Base-by-base conservation (phyloP, 2,797 vertebrate genomes). In the Oreortyx pictus region DNA sequence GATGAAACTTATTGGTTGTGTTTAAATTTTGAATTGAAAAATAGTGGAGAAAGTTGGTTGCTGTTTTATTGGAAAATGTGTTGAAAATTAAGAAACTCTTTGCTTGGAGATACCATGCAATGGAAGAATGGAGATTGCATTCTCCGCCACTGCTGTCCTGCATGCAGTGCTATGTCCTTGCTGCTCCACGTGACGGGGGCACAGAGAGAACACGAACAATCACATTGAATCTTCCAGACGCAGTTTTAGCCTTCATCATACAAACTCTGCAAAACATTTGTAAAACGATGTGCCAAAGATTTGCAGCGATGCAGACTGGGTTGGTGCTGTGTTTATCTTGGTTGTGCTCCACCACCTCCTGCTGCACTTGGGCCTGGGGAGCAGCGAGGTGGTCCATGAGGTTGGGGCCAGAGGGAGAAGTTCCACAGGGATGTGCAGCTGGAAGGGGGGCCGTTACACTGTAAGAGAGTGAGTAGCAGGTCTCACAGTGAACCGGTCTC, bases 401-500 rank as follows among this genome's bases (percentile, higher is more conserved):
- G 15, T 5, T 19, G 54, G 35, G 54, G 13, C 56, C 0, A 0
- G 9, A 0, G 2, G 57, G 61, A 89, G 25, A 62, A n/a, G 94
- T 82, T 86, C 59, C 0, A 7, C 88, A 74, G 93, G 25, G 44
- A 57, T 25, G 73, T 97, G 98, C 98, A 94, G 98, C 97, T 98
- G 98, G 98, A 98, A 98, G 97, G 98, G 99, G 99, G 98, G 99
- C 99, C 99, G 98, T 99, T 99, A 98, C 99, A 99, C 99, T 99
- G 99, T 99, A 98, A 98, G 99, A 99, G 99, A 99, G 99, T 98
- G 98, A 99, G 98, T 99, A 98, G 98, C 98, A 98, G 98, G 98
- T 99, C 99, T 99, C 99, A 99, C 99, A 99, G 99, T 99, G 99
- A 99, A 99, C 99, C 99, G 98, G 98, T 99, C 99, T 99, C 99